Evolutionary conservation across 2,797 vertebrate species (phyloP), one percentile per base, ranked within the genome.

Genomic region (Sebastes wilsoni): DNA sequence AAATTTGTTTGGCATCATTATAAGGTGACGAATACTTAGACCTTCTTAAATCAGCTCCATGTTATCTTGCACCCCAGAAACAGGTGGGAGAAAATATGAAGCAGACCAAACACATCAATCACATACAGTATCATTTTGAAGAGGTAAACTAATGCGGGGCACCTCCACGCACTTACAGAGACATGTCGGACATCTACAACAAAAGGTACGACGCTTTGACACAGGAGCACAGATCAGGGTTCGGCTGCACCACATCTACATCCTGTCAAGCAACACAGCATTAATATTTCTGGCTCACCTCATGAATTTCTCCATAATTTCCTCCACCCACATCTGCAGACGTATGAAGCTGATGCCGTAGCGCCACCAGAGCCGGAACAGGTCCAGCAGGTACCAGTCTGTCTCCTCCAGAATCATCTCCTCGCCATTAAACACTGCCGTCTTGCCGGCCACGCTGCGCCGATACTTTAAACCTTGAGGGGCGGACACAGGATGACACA

Each of bases 261-360:
- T 75, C 30, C 10, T 65, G 58, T 70, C 56, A 62, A 36, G 22
- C n/a, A 56, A 69, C 8, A 20, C 10, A n/a, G 8, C 25, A 16
- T 49, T 34, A 18, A 55, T 23, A 72, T 71, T 18, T 30, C 30
- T n/a, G n/a, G 4, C 84, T 83, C 91, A 98, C 99, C 99, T 98
- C 98, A 99, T 99, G 93, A 99, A 99, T 89, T 99, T 99, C 94
- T 99, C 99, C 98, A 99, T 98, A 87, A 99, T 97, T 93, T 99
- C 98, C 92, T 99, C 99, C 89, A 99, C 97, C 98, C 98, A 99
- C 98, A 99, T 99, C 95, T 99, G 99, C 91, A 99, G 95, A 32
- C 99, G 96, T 85, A 99, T 97, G 92, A 99, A 99, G 92, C 98
- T 98, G 95, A 99, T 99, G 67, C 98, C 99, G 0, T 99, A 99